phyloP scores from a whole-genome alignment of 2,113 vertebrate species.

The Leptocoma aspasia region DNA sequence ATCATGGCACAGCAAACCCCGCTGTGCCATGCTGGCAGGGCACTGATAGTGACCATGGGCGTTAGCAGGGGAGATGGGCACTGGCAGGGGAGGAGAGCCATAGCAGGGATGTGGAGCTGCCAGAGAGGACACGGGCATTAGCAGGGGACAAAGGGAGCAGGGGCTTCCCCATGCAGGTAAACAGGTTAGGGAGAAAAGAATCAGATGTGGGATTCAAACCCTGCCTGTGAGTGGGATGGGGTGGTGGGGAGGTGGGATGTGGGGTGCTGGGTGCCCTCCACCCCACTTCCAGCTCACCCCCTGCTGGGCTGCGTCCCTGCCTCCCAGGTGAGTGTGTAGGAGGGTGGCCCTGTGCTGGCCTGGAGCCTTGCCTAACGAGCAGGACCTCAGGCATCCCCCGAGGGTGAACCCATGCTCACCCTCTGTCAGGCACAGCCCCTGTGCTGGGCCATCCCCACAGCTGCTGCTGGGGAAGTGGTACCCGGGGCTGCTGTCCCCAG shows the following conservation, averaged over 20 bases:
- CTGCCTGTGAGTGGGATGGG: background rate
- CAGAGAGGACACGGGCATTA: background rate
- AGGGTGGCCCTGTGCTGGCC: background rate
- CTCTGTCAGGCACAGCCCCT: background rate
- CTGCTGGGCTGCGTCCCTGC: background rate
- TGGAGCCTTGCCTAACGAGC: background rate
- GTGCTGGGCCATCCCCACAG: background rate
- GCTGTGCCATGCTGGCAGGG: background rate
- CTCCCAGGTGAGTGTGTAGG: background rate
- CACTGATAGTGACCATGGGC: background rate
- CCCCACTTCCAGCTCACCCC: background rate
- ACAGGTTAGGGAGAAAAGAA: background rate
- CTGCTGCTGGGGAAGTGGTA: background rate
- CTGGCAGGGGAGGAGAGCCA: background rate
- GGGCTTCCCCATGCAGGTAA: background rate
- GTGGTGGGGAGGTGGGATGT: background rate
- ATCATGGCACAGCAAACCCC: rapidly evolving
- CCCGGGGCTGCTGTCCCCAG: background rate
- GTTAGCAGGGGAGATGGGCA: background rate
- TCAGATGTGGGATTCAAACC: background rate
- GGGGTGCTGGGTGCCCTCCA: background rate
- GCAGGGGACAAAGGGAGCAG: background rate
- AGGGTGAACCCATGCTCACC: background rate
- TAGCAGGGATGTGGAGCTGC: background rate
- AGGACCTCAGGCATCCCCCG: background rate